Evolutionary conservation across 2,888 invertebrate genomes (phyloP).

Genomic region (Pristionchus maxplancki): DNA sequence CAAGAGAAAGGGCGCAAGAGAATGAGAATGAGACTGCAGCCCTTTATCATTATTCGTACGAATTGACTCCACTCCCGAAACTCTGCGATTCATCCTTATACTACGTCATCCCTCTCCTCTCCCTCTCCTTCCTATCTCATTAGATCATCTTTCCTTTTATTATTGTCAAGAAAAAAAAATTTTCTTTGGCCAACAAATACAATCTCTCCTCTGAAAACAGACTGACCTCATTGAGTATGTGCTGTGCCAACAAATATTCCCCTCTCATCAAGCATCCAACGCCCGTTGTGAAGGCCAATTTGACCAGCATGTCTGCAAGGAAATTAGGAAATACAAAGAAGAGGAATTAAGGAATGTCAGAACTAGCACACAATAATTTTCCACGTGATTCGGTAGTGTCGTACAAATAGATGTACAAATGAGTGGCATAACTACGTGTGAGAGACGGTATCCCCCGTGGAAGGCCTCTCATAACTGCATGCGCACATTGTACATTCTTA

Average conservation of each 20-base stretch:
- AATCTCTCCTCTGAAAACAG: too few relatives aligned
- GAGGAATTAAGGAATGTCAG: too few relatives aligned
- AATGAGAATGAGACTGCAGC: background rate
- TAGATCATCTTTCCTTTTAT: background rate
- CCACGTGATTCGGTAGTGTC: too few relatives aligned
- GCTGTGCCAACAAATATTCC: background rate
- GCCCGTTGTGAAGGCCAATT: background rate
- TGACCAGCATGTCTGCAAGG: background rate
- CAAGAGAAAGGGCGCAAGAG: background rate
- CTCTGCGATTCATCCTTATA: background rate
- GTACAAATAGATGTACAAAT: too few relatives aligned
- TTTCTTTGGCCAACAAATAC: background rate
- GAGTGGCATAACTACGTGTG: too few relatives aligned
- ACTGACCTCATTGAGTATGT: background rate
- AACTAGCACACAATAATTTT: too few relatives aligned
- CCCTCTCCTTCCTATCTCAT: background rate
- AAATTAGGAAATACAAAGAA: background rate
- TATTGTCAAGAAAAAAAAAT: background rate
- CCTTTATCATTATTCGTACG: slow-evolving; percentile 2
- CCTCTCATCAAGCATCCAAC: slow-evolving; percentile 6
- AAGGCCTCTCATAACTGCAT: too few relatives aligned
- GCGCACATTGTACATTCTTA: too few relatives aligned
- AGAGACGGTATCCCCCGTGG: too few relatives aligned
- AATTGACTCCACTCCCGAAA: background rate
- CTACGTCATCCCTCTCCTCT: background rate